Conservation (phyloP, 2,113 vertebrate genomes). For the Pongo pygmaeus region DNA sequence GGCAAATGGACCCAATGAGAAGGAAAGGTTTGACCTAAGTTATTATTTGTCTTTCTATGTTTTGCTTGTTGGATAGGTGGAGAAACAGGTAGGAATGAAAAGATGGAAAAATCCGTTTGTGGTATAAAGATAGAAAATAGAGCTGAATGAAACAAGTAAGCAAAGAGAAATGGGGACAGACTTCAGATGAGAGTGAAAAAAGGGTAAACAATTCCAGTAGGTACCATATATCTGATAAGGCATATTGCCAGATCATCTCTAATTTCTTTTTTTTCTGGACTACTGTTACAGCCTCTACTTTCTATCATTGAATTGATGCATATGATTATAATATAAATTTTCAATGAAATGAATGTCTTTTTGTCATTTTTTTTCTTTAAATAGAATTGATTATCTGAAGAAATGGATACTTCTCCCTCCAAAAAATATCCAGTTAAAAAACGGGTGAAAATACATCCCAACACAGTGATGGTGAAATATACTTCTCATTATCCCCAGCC, state of each 20-base stretch:
- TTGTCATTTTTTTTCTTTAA: slow-evolving; percentile 48
- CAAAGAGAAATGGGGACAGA: neutral
- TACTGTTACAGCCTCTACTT: neutral
- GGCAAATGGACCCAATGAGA: neutral
- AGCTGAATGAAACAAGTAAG: neutral
- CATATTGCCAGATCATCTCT: neutral
- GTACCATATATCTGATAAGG: neutral
- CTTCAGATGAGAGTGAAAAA: neutral
- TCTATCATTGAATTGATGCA: neutral
- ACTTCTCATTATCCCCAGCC: slow-evolving; percentile 96
- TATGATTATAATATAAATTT: neutral
- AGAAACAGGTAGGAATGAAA: neutral
- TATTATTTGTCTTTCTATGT: slow-evolving; percentile 43
- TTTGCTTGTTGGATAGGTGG: slow-evolving; percentile 30
- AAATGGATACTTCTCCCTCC: slow-evolving; percentile 91
- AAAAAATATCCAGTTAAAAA: slow-evolving; percentile 93
- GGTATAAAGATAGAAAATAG: neutral
- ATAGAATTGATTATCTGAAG: slow-evolving; percentile 64
- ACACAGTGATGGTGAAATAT: slow-evolving; percentile 96
- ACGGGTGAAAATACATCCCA: slow-evolving; percentile 97
- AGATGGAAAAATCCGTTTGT: neutral
- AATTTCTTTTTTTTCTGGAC: neutral
- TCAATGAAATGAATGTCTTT: slow-evolving; percentile 48
- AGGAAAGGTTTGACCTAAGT: slow-evolving; percentile 18
- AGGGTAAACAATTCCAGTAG: neutral